Percentiles rank a stretch among this genome's conserved stretches.
phyloP scores from a whole-genome alignment of 2,113 vertebrate species.

The Murina feae region DNA sequence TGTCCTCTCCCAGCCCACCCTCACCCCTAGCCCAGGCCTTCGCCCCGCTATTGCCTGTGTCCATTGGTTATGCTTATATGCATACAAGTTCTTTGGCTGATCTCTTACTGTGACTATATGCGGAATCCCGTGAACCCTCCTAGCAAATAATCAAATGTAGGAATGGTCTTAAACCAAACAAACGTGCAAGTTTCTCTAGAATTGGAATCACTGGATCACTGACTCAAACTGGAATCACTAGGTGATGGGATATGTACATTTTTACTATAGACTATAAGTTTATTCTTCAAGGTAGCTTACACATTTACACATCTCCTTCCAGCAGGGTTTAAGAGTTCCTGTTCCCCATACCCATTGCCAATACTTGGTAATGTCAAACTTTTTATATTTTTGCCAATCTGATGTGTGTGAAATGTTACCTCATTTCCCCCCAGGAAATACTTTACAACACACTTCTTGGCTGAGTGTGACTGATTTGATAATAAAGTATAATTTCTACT shows the following conservation, averaged over 20 bases:
- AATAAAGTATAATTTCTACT: background rate
- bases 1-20: too few species aligned
- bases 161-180: background rate
- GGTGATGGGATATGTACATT: background rate
- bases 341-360: background rate
- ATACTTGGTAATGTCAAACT: background rate
- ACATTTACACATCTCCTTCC: background rate
- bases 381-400: background rate
- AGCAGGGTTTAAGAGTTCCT: background rate
- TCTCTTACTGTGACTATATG: background rate
- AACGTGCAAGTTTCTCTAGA: background rate
- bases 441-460: background rate
- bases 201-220: background rate
- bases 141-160: background rate
- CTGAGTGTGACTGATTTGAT: background rate
- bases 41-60: too few species aligned
- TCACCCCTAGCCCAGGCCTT: too few species aligned
- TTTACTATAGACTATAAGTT: background rate
- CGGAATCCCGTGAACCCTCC: background rate
- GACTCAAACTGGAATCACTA: background rate
- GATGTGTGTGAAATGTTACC: background rate
- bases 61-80: too few species aligned
- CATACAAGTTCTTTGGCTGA: too few species aligned
- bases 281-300: background rate
- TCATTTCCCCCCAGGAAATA: background rate